Conservation (phyloP, 2,797 vertebrate species). For the Sarcophilus harrisii region DNA sequence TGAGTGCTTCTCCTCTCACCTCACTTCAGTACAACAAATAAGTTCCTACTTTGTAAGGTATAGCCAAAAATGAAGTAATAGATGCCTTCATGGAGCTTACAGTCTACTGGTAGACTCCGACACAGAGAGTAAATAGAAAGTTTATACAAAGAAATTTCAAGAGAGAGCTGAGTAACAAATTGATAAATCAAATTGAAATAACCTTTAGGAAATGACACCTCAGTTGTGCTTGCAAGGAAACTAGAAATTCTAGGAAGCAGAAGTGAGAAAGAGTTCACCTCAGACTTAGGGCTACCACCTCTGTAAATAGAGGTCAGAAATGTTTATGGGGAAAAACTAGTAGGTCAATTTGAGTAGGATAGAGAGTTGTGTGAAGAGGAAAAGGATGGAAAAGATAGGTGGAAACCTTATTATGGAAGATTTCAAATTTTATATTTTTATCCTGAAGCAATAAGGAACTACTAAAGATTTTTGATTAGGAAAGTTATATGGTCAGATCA, state of each 20-base stretch:
- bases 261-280: background rate
- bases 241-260: background rate
- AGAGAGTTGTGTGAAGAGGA: background rate
- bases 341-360: background rate
- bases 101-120: background rate
- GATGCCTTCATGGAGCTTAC: background rate
- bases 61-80: background rate
- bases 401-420: background rate
- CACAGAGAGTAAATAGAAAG: background rate
- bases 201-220: background rate
- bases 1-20: background rate
- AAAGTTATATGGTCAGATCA: background rate
- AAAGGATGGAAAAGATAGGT: background rate
- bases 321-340: background rate
- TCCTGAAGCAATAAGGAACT: background rate
- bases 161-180: background rate
- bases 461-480: background rate
- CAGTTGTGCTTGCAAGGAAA: background rate
- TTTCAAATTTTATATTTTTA: background rate
- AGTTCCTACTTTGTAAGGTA: background rate
- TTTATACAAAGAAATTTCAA: background rate
- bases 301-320: background rate
- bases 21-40: background rate
- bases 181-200: background rate
- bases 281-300: background rate